phyloP scores from a whole-genome alignment of 2,888 invertebrate genomes.

The Lysandra bellargus region DNA sequence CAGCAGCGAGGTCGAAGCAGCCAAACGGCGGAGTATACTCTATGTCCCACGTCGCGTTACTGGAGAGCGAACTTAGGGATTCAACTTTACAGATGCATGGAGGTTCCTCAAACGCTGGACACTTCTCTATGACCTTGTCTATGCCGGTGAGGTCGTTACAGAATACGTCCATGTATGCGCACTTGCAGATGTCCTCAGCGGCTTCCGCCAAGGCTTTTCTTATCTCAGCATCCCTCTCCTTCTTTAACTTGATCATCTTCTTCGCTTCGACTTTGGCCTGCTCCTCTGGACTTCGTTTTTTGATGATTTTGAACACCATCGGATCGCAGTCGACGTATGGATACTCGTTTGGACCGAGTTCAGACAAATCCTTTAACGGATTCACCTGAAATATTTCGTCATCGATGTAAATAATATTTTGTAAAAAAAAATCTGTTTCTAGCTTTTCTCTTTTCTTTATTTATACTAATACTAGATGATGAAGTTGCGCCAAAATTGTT shows the following conservation, averaged over 20 bases:
- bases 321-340: constrained; percentile 86
- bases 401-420: too few species aligned
- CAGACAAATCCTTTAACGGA: constrained; percentile 82
- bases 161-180: constrained; percentile 75
- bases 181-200: constrained; percentile 72
- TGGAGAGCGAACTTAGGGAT: constrained; percentile 70
- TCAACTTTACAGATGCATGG: constrained; percentile 67
- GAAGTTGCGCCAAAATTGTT: too few species aligned
- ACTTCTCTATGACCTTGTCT: constrained; percentile 69
- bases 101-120: constrained; percentile 71
- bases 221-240: constrained; percentile 76
- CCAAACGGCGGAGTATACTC: constrained; percentile 87
- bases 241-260: constrained; percentile 77
- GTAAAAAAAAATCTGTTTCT: too few species aligned
- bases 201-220: constrained; percentile 71
- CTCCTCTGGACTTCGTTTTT: constrained; percentile 78
- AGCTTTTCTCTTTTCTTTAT: background rate
- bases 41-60: constrained; percentile 84
- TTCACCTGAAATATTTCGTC: constrained; percentile 64
- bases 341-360: constrained; percentile 80
- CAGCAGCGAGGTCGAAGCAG: constrained; percentile 81
- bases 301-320: constrained; percentile 83
- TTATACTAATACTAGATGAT: too few species aligned
- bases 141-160: constrained; percentile 72
- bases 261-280: constrained; percentile 78